Evolutionary conservation across 2,797 vertebrate genomes (phyloP).

Genomic region (Pipistrellus kuhlii): DNA sequence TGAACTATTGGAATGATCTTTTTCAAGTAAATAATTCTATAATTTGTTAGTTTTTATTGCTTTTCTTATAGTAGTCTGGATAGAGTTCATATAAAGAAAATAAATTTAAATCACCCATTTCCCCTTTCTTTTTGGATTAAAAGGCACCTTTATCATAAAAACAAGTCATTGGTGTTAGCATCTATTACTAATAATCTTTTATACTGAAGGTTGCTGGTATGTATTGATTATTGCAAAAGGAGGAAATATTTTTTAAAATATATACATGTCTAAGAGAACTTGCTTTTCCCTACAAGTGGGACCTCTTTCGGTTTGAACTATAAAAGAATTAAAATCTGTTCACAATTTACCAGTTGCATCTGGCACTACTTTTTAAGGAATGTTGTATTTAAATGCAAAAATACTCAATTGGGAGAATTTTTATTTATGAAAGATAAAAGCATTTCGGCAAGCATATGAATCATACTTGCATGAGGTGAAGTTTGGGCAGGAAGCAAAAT

Average conservation of each 20-base stretch:
- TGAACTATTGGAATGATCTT: neutral
- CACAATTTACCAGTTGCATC: slow-evolving; percentile 37
- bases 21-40: neutral
- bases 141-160: neutral
- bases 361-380: slow-evolving; percentile 20
- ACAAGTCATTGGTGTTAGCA: neutral
- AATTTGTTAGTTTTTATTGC: neutral
- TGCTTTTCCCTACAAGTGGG: neutral
- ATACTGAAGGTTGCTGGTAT: neutral
- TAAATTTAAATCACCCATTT: neutral
- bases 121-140: neutral
- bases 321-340: slow-evolving; percentile 51
- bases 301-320: neutral
- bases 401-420: neutral
- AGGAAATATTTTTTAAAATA: neutral
- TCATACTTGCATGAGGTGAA: slow-evolving; percentile 29
- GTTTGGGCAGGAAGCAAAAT: neutral
- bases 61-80: neutral
- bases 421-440: slow-evolving; percentile 57
- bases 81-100: slow-evolving; percentile 16
- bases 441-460: neutral
- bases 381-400: slow-evolving; percentile 56
- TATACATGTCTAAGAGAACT: neutral
- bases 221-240: neutral
- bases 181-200: neutral